These are phyloP conservation scores for Tamandua tetradactyla DNA, from an alignment of 2,797 vertebrate species.

Conservation along the genomic window DNA sequence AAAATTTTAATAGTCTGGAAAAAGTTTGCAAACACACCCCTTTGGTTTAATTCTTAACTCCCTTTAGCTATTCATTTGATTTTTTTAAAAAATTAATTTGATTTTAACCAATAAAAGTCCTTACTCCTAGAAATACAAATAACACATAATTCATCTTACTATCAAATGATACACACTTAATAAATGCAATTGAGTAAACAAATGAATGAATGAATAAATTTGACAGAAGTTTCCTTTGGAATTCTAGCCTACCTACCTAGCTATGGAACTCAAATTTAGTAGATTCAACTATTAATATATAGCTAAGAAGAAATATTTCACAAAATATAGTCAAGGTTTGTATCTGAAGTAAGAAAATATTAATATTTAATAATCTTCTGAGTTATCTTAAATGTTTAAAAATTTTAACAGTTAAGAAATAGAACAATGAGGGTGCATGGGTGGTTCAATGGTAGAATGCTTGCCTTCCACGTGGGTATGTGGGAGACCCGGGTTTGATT, in stretches of 20 bases:
- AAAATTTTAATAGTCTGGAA: constrained; percentile 69
- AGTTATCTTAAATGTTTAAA: not conserved
- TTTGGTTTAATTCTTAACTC: constrained; percentile 48
- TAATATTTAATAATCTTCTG: not conserved
- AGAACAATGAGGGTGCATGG: not conserved
- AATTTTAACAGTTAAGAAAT: not conserved
- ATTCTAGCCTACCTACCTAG: not conserved
- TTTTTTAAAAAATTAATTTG: not conserved
- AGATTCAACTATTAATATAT: not conserved
- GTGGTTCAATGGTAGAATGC: too few species aligned
- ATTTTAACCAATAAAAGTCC: not conserved
- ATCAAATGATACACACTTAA: not conserved
- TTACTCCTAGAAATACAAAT: not conserved
- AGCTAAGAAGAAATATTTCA: not conserved
- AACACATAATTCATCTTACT: not conserved
- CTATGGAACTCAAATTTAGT: not conserved
- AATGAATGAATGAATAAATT: not conserved
- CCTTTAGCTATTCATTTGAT: constrained; percentile 49
- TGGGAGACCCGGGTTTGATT: too few species aligned
- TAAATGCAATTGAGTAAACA: not conserved
- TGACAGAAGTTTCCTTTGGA: not conserved
- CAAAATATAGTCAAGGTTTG: not conserved
- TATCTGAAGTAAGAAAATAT: not conserved
- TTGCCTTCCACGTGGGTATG: too few species aligned
- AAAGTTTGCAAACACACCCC: constrained; percentile 48